These are phyloP conservation scores for Chaetorhynchus papuensis DNA, from an alignment of 2,113 vertebrate species.

Conservation along the genomic window DNA sequence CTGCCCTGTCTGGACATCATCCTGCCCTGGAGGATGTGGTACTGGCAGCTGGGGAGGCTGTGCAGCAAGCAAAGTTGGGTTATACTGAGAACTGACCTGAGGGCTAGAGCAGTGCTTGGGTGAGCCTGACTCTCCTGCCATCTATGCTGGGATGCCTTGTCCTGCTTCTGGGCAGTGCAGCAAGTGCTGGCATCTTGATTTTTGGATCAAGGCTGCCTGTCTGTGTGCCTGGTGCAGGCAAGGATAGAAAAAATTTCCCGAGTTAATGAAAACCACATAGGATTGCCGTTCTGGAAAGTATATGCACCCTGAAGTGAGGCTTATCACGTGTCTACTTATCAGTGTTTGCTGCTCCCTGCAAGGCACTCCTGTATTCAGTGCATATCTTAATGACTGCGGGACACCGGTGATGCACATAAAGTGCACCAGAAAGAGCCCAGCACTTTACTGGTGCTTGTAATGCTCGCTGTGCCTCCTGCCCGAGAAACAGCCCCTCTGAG, in stretches of 20 bases:
- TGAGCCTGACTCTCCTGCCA: background rate
- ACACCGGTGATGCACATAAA: background rate
- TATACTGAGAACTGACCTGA: background rate
- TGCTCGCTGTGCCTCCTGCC: background rate
- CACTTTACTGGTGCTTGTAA: background rate
- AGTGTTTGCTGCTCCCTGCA: background rate
- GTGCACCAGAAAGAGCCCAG: background rate
- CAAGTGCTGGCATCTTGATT: background rate
- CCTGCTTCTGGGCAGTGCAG: background rate
- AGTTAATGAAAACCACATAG: background rate
- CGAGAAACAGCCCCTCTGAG: background rate
- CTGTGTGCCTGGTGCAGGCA: background rate
- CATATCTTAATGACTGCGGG: background rate
- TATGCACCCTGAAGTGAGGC: background rate
- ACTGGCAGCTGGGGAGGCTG: fast-evolving
- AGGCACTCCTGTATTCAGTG: background rate
- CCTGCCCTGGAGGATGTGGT: background rate
- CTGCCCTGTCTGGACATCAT: background rate
- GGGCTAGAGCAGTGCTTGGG: background rate
- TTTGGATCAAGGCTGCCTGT: background rate
- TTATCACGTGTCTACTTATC: background rate
- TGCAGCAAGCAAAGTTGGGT: fast-evolving
- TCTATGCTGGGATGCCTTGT: background rate
- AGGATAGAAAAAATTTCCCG: background rate
- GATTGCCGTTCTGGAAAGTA: background rate